These are phyloP conservation scores for Drosophila barbarae DNA, from an alignment of 2,888 invertebrate species.

Conservation along the genomic window DNA sequence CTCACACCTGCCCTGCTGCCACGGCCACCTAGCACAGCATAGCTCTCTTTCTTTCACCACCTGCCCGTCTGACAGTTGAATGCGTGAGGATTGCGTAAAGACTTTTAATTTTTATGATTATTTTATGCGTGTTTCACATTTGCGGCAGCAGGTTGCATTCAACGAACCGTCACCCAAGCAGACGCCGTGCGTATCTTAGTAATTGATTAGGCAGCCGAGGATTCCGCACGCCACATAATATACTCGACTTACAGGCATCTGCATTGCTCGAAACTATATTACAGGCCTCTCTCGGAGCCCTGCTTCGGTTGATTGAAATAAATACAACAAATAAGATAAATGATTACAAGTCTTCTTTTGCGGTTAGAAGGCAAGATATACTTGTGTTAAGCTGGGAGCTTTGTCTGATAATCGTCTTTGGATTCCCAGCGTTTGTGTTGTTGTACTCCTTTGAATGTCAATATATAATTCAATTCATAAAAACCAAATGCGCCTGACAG, in stretches of 20 bases:
- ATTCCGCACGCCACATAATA: conserved; percentile 49
- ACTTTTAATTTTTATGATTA: conserved; percentile 65
- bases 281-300: neutral
- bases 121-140: conserved; percentile 66
- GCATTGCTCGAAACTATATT: conserved; percentile 3
- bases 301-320: neutral
- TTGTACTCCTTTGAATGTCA: neutral
- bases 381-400: neutral
- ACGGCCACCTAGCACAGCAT: conserved; percentile 32
- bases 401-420: neutral
- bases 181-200: conserved; percentile 28
- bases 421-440: neutral
- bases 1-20: conserved; percentile 46
- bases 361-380: neutral
- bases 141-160: conserved; percentile 58
- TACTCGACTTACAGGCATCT: neutral
- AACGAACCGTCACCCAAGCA: conserved; percentile 36
- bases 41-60: conserved; percentile 42
- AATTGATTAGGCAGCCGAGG: conserved; percentile 51
- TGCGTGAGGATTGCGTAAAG: conserved; percentile 60
- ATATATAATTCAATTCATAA: conserved; percentile 10
- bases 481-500: conserved; percentile 6
- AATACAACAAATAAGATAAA: neutral
- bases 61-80: conserved; percentile 35
- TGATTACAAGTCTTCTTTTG: neutral